These are phyloP conservation scores for Rhea pennata DNA, from an alignment of 2,113 vertebrate genomes.

Conservation along the genomic window DNA sequence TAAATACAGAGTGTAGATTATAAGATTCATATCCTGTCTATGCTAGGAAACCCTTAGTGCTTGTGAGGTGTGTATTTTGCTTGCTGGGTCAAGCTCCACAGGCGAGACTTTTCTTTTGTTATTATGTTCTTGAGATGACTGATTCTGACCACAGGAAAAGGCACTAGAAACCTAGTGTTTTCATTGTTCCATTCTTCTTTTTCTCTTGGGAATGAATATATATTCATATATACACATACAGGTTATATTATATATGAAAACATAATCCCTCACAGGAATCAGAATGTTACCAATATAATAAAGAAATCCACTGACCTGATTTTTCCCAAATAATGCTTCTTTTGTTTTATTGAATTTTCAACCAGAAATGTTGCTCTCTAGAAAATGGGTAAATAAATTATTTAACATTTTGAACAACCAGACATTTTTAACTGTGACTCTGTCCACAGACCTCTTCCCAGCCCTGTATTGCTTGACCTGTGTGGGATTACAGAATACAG, in stretches of 20 bases:
- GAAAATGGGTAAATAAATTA: not conserved
- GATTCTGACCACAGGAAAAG: not conserved
- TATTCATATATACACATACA: not conserved
- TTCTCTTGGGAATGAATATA: not conserved
- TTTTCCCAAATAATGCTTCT: not conserved
- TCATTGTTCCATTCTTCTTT: not conserved
- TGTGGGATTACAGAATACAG: not conserved
- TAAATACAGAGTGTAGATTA: not conserved
- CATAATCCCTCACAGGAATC: not conserved
- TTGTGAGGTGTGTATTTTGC: not conserved
- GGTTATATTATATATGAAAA: not conserved
- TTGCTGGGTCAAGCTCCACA: not conserved
- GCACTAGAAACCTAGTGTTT: not conserved
- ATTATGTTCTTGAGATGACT: not conserved
- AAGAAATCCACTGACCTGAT: not conserved
- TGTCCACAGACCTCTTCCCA: not conserved
- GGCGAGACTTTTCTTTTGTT: not conserved
- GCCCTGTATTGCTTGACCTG: not conserved
- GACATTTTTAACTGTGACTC: not conserved
- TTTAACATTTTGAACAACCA: not conserved
- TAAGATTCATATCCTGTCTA: not conserved
- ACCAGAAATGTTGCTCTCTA: not conserved
- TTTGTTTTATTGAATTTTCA: not conserved
- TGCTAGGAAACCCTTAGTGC: not conserved
- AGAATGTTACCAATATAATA: not conserved